phyloP scores from a whole-genome alignment of 2,888 invertebrate genomes.

The Trissolcus japonicus region DNA sequence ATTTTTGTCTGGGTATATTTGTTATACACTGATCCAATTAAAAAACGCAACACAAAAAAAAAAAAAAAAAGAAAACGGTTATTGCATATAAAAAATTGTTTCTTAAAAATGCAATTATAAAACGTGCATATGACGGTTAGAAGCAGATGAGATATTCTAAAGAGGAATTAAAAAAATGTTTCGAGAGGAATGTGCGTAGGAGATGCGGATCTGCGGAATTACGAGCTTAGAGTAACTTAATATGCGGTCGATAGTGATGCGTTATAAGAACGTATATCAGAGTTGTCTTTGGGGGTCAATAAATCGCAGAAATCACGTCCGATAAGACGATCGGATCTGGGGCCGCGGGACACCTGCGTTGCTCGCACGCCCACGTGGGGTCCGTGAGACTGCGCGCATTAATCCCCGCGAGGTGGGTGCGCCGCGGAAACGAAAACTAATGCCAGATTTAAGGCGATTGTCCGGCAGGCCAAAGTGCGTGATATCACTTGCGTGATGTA shows the following conservation, averaged over 20 bases:
- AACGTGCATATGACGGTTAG: too few relatives aligned
- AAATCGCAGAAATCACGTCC: slow-evolving; percentile 39
- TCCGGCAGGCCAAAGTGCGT: slow-evolving; percentile 47
- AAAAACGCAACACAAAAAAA: too few relatives aligned
- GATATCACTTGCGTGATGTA: slow-evolving; percentile 38
- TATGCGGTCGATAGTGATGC: slow-evolving; percentile 32
- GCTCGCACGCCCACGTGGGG: slow-evolving; percentile 50
- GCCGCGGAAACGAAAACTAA: slow-evolving; percentile 42
- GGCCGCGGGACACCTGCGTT: slow-evolving; percentile 51
- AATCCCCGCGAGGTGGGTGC: slow-evolving; percentile 51
- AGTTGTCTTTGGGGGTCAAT: slow-evolving; percentile 27
- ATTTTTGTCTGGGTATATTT: too few relatives aligned
- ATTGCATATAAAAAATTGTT: too few relatives aligned
- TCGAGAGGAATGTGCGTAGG: slow-evolving; percentile 45
- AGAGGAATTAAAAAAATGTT: slow-evolving; percentile 15
- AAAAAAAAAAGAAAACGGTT: too few relatives aligned
- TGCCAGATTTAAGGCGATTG: slow-evolving; percentile 50
- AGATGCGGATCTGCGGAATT: slow-evolving; percentile 44
- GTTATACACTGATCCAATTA: too few relatives aligned
- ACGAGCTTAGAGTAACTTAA: slow-evolving; percentile 48
- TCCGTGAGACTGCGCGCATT: slow-evolving; percentile 37
- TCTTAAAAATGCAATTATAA: too few relatives aligned
- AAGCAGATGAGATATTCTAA: slow-evolving; percentile 6
- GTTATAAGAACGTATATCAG: slow-evolving; percentile 37
- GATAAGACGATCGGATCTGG: slow-evolving; percentile 47